phyloP scores from a whole-genome alignment of 2,113 vertebrate genomes.

The Crotalus horridus region DNA sequence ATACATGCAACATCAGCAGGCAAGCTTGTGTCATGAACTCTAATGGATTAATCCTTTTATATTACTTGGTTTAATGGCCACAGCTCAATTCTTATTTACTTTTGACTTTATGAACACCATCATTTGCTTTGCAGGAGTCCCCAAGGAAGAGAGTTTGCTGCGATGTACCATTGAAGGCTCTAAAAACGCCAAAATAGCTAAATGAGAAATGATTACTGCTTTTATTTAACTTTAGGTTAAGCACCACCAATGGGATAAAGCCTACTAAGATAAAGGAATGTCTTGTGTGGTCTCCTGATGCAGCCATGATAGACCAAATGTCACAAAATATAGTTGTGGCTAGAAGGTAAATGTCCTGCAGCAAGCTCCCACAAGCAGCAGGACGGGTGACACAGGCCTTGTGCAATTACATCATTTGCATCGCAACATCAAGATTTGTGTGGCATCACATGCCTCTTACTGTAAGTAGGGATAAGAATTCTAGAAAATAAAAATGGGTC shows the following conservation, averaged over 20 bases:
- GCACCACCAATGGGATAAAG: not conserved
- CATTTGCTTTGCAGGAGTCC: conserved; percentile 37
- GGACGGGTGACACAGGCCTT: not conserved
- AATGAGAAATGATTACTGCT: not conserved
- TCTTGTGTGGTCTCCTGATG: not conserved
- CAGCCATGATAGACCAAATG: not conserved
- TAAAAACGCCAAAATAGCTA: conserved; percentile 13
- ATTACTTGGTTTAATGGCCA: conserved; percentile 45
- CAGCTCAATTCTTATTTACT: conserved; percentile 50
- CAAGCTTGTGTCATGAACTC: conserved; percentile 39
- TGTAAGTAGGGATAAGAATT: not conserved
- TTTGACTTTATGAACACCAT: conserved; percentile 52
- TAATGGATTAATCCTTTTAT: conserved; percentile 45
- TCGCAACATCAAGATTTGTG: not conserved
- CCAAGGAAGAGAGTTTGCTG: conserved; percentile 26
- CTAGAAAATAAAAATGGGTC: not conserved
- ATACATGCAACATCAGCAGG: not conserved
- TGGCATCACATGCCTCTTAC: not conserved
- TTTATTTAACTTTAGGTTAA: conserved; percentile 15
- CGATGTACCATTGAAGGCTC: conserved; percentile 16
- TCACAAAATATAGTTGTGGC: not conserved
- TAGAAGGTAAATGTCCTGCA: not conserved
- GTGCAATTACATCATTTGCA: not conserved
- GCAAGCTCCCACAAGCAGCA: not conserved
- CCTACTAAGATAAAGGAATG: not conserved